Evolutionary conservation across 2,113 vertebrate species (phyloP), one percentile per base, ranked within the genome.

Genomic region (Monopterus albus): DNA sequence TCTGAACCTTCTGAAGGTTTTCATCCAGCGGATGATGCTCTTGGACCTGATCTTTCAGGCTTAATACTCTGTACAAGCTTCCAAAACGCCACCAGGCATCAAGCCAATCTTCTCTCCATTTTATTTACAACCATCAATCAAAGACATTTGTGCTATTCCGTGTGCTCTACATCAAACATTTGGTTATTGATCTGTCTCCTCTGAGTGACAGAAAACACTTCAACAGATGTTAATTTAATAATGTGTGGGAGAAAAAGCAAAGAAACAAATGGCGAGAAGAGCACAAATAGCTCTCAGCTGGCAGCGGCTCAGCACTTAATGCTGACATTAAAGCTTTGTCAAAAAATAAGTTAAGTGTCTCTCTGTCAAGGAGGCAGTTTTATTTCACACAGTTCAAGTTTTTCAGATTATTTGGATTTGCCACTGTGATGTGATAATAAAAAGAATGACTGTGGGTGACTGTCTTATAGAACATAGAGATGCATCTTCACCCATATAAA

Each of bases 181-280:
- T 82, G 46, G 75, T 80, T 85, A 84, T 85, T 77, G 76, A 85
- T 88, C 80, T 33, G 57, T 86, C 79, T 71, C 56, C 36, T 71
- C 75, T 79, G 79, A 85, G 69, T 80, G 87, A 79, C 87, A 83
- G 82, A 87, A 82, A 85, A 78, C 74, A 79, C 82, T 80, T 80
- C 77, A 89, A 84, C 88, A 89, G 86, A 88, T 91, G 88, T 85
- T 89, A 89, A 92, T 91, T 90, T 84, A 90, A 90, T 90, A 91
- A 91, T 87, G 82, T 89, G 82, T 84, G 76, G 66, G 81, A 85
- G 84, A 87, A 88, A 81, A 78, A 83, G 83, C 81, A 86, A 83
- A 87, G 85, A 84, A 87, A 82, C 59, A 79, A 91, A 91, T 79
- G 84, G 82, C 78, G 77, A 88, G 78, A 75, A 72, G 79, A 80